phyloP scores from a whole-genome alignment of 2,888 invertebrate genomes.

The Mylabris sibirica region DNA sequence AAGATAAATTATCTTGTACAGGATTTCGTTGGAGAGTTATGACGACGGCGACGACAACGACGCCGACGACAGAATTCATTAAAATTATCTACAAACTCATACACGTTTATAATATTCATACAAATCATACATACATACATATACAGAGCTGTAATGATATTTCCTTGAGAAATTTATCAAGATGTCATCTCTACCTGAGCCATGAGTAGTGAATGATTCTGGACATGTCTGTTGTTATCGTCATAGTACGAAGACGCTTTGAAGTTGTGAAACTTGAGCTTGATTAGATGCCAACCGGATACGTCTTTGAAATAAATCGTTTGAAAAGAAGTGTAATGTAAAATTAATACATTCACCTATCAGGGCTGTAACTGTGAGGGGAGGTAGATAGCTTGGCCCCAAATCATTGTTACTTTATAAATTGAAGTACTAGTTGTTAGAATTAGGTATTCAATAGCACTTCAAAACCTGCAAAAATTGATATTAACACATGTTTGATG shows the following conservation, averaged over 20 bases:
- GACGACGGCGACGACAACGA: background rate
- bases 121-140: no score
- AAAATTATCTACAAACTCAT: constrained; percentile 4
- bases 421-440: no score
- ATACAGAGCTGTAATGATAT: background rate
- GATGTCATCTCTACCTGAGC: background rate
- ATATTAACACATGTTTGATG: no score
- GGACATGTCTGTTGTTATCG: no score
- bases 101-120: background rate
- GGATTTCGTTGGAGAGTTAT: background rate
- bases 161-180: background rate
- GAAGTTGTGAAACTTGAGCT: background rate
- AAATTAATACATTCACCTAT: no score
- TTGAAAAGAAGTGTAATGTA: background rate
- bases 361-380: no score
- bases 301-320: background rate
- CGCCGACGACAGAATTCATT: constrained; percentile 1
- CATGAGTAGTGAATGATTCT: background rate
- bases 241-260: background rate
- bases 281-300: background rate
- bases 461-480: no score
- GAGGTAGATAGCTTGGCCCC: no score
- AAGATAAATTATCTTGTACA: background rate
- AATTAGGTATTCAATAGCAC: no score
- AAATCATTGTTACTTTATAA: no score